Percentiles rank a stretch among this genome's conserved stretches.
Evolutionary conservation across 2,888 invertebrate species (phyloP).

Genomic region (Buathra laborator): DNA sequence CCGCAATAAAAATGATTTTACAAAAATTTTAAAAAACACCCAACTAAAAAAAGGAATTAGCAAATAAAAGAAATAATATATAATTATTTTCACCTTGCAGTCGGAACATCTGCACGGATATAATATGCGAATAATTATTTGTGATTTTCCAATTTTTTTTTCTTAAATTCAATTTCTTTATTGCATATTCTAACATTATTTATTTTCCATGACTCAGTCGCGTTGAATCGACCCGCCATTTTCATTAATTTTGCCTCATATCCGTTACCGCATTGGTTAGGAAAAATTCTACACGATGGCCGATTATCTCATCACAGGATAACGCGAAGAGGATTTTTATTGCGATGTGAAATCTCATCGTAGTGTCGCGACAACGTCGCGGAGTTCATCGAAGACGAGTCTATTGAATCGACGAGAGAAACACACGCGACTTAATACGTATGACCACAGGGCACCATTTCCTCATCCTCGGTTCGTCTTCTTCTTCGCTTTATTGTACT

Average conservation of each 20-base stretch:
- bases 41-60: no score
- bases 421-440: conserved; percentile 71
- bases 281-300: not conserved
- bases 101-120: no score
- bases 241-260: not conserved
- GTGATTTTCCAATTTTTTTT: no score
- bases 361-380: conserved; percentile 62
- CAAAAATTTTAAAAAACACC: no score
- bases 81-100: no score
- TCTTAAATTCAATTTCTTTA: no score
- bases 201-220: no score
- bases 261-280: not conserved
- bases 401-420: conserved; percentile 78
- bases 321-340: not conserved
- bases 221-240: not conserved
- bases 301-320: not conserved
- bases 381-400: conserved; percentile 78
- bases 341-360: conserved; percentile 30
- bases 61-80: no score
- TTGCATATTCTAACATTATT: no score
- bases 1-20: no score
- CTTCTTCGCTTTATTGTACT: conserved; percentile 71
- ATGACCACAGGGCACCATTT: conserved; percentile 65
- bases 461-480: conserved; percentile 57
- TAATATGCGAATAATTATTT: no score